Evolutionary conservation across 2,797 vertebrate genomes (phyloP), one percentile per base, ranked within the genome.

Genomic region (Lerista edwardsae): DNA sequence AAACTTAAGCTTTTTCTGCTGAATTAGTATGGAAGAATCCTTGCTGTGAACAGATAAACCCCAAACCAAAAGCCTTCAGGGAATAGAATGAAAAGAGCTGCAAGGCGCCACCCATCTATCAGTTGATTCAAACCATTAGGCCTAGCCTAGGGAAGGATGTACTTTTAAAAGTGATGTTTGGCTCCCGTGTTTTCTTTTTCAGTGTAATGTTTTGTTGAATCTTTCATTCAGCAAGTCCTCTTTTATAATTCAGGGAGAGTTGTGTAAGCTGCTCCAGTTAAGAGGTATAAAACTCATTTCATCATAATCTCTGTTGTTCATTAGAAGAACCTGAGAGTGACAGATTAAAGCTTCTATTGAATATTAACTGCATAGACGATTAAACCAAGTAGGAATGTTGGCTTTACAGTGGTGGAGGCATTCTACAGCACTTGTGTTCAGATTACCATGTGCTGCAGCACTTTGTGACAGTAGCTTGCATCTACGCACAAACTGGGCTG

Each of bases 271-370:
- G 57, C 17, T 71, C 75, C 65, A 84, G 7, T 86, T 86, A 81
- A 73, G 41, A 80, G 65, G 55, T 77, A 44, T 27, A 73, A 69
- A 85, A 81, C 69, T 51, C 61, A 81, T 86, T 81, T 81, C 84
- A 82, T 67, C 73, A 81, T 55, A 75, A 86, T 55, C 84, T 76
- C 84, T 71, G 61, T 79, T 76, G 76, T 82, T 82, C 41, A 76
- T 77, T 71, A 79, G 71, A 15, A 67, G 67, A 85, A 29, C 62
- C 80, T 83, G 68, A 73, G 75, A 88, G 25, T n/a, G 85, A 12
- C 39, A 34, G 23, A 82, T 74, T 61, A 8, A 84, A 91, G 59
- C 4, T 36, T 81, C 23, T 75, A 9, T 2, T 17, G 31, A 71
- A 75, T 47, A 4, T 69, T 69, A 55, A 71, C 65, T 41, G 8